Percentiles rank a stretch among this genome's conserved stretches.
phyloP scores from a whole-genome alignment of 2,797 vertebrate genomes.

The Myioborus miniatus region DNA sequence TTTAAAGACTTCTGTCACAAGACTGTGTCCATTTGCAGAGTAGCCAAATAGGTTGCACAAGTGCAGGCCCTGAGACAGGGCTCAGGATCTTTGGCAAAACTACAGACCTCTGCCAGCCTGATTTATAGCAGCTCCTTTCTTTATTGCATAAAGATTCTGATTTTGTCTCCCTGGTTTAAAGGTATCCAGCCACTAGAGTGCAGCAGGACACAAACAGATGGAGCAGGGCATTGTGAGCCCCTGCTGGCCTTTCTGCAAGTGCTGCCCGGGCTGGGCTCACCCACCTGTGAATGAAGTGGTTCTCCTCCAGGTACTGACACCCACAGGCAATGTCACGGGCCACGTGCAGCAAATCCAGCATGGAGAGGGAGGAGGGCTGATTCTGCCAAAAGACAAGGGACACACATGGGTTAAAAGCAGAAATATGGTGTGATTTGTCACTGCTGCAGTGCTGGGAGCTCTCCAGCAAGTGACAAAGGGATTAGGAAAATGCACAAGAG shows the following conservation, averaged over 20 bases:
- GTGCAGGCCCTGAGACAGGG: background rate
- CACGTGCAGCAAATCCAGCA: constrained; percentile 95
- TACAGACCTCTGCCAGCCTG: background rate
- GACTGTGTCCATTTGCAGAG: background rate
- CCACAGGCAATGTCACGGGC: constrained; percentile 95
- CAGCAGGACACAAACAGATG: constrained; percentile 29
- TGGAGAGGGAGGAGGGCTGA: constrained; percentile 91
- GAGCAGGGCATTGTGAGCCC: background rate
- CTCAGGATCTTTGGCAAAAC: background rate
- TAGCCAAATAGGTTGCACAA: background rate
- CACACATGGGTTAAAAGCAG: background rate
- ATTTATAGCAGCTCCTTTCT: background rate
- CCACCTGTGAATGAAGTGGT: constrained; percentile 98
- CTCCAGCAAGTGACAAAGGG: background rate
- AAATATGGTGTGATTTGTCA: fast-evolving
- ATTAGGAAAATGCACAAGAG: background rate
- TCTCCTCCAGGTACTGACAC: constrained; percentile 97
- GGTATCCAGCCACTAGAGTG: constrained; percentile 46
- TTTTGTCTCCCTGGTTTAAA: background rate
- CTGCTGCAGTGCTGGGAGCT: background rate
- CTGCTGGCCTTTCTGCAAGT: background rate
- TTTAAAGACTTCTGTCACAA: background rate
- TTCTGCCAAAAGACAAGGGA: constrained; percentile 78
- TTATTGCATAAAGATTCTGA: background rate
- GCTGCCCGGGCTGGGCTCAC: background rate